phyloP scores from a whole-genome alignment of 2,113 vertebrate species.

The Psephotus haematonotus region DNA sequence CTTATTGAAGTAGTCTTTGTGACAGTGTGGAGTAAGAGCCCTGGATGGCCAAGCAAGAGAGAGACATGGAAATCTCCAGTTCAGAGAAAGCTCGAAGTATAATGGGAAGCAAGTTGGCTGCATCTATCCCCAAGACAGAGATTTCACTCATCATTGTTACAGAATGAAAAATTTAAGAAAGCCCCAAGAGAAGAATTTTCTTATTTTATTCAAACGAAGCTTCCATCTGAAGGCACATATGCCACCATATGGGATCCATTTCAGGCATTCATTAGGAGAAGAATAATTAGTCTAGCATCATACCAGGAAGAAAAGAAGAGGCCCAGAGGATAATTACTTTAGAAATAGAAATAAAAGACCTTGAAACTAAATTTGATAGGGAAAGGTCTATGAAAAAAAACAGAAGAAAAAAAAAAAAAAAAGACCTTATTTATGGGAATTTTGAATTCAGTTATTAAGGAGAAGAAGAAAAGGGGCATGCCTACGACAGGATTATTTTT shows the following conservation, averaged over 20 bases:
- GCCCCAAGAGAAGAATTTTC: constrained; percentile 73
- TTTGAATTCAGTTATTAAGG: constrained; percentile 59
- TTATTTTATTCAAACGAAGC: constrained; percentile 78
- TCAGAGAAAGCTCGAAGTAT: not conserved
- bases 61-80: not conserved
- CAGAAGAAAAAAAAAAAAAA: not conserved
- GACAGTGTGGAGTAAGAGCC: not conserved
- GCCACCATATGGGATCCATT: constrained; percentile 81
- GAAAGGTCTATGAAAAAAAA: constrained; percentile 69
- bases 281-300: constrained; percentile 79
- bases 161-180: constrained; percentile 75
- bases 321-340: constrained; percentile 81
- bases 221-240: constrained; percentile 77
- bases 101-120: constrained; percentile 48
- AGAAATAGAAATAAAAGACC: constrained; percentile 78
- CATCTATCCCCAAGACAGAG: constrained; percentile 50
- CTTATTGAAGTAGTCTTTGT: not conserved
- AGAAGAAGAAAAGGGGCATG: constrained; percentile 18
- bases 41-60: not conserved
- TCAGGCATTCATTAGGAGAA: constrained; percentile 80
- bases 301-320: constrained; percentile 74
- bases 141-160: constrained; percentile 74
- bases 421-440: constrained; percentile 60
- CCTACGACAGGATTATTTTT: constrained; percentile 3
- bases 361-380: constrained; percentile 78